Evolutionary conservation across 2,888 invertebrate species (phyloP).

Genomic region (Rambutsinella grinnellia): DNA sequence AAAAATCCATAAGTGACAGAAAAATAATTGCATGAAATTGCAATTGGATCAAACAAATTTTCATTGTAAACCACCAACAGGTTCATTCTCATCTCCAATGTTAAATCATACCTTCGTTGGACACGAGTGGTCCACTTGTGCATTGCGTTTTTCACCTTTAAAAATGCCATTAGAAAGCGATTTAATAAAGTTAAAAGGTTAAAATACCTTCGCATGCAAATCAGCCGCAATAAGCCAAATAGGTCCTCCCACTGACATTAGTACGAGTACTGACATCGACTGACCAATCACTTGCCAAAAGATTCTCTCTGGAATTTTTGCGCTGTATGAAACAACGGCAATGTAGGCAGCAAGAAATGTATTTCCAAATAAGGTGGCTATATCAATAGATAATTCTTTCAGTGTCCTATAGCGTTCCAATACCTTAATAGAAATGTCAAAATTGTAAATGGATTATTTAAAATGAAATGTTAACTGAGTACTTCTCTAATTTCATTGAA

Average conservation of each 20-base stretch:
- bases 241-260: not conserved
- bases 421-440: not conserved
- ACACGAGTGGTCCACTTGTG: not conserved
- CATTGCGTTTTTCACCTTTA: not conserved
- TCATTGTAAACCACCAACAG: not conserved
- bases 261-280: not conserved
- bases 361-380: not conserved
- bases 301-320: not conserved
- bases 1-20: not conserved
- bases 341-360: not conserved
- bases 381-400: not conserved
- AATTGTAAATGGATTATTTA: too few relatives aligned
- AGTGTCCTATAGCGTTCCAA: not conserved
- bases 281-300: not conserved
- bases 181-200: not conserved
- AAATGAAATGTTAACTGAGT: not conserved
- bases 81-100: not conserved
- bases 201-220: not conserved
- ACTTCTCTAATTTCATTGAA: not conserved
- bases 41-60: not conserved
- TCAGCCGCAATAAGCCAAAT: not conserved
- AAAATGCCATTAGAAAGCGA: not conserved
- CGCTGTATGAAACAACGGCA: not conserved
- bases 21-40: not conserved
- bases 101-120: not conserved